A percentile compares a stretch with the other conserved stretches of the same genome.
Evolutionary conservation across 2,113 vertebrate genomes (phyloP).

Genomic region (Heterotis niloticus): DNA sequence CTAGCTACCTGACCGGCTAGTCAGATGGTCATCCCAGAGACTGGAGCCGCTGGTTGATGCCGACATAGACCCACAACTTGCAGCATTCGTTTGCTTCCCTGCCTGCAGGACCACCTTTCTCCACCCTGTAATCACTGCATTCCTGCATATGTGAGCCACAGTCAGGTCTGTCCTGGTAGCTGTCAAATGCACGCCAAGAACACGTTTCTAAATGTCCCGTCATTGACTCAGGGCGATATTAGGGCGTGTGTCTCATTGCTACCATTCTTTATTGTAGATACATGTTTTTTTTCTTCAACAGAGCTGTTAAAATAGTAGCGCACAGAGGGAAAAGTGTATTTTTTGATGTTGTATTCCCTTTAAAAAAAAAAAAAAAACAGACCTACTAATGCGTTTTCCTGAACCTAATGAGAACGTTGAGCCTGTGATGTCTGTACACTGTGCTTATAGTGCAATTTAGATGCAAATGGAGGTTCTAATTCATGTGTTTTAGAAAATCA

Average conservation of each 20-base stretch:
- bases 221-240: background rate
- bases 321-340: background rate
- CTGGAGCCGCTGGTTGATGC: too few species aligned
- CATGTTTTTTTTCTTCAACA: background rate
- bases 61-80: too few species aligned
- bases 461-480: conserved; percentile 26
- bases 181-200: background rate
- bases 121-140: background rate
- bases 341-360: background rate
- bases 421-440: conserved; percentile 13
- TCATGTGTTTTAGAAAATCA: conserved; percentile 28
- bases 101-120: background rate
- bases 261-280: background rate
- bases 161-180: background rate
- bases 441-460: background rate
- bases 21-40: too few species aligned
- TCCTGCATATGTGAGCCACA: background rate
- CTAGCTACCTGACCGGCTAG: too few species aligned
- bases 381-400: background rate
- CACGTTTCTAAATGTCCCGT: background rate
- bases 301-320: too few species aligned
- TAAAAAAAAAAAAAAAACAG: background rate
- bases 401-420: conserved; percentile 14
- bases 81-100: background rate
- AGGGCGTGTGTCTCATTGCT: background rate